Evolutionary conservation across 2,888 invertebrate genomes (phyloP).

Genomic region (Rapana venosa): DNA sequence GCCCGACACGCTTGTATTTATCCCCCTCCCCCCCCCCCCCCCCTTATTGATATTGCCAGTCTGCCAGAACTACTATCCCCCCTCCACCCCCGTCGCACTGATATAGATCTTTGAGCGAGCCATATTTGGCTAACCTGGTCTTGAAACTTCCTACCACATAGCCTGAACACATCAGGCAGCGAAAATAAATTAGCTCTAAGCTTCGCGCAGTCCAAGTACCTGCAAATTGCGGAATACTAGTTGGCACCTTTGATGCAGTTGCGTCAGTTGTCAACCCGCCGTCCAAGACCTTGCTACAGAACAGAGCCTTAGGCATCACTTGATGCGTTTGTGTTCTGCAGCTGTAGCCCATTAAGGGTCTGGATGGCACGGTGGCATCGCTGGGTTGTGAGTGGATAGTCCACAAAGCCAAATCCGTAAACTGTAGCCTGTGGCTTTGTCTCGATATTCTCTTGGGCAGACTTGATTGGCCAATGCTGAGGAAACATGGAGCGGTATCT

Average conservation of each 20-base stretch:
- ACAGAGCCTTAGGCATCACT: too few species aligned
- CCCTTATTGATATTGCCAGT: slow-evolving; percentile 93
- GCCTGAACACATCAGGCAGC: too few species aligned
- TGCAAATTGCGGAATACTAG: slow-evolving; percentile 93
- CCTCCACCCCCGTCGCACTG: too few species aligned
- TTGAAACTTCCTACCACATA: too few species aligned
- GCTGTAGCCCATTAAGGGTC: slow-evolving; percentile 90
- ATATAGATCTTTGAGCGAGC: too few species aligned
- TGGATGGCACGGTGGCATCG: slow-evolving; percentile 93
- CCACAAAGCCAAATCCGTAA: slow-evolving; percentile 97
- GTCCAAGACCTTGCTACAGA: slow-evolving; percentile 95
- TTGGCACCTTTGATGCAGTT: slow-evolving; percentile 96
- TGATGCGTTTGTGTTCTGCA: slow-evolving; percentile 94
- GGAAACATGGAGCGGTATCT: slow-evolving; percentile 93
- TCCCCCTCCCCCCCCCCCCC: too few species aligned
- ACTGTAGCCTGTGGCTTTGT: slow-evolving; percentile 90
- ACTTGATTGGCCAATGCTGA: slow-evolving; percentile 93
- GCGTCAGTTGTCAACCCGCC: slow-evolving; percentile 92
- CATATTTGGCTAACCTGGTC: too few species aligned
- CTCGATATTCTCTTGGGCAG: slow-evolving; percentile 86
- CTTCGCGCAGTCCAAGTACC: slow-evolving; percentile 81
- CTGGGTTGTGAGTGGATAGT: slow-evolving; percentile 90
- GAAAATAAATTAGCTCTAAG: too few species aligned
- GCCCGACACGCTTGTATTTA: slow-evolving; percentile 92
- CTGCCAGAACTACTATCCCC: slow-evolving; percentile 91